Base-by-base conservation (phyloP, 2,888 invertebrate genomes). In the Sinhomidia bicolor region DNA sequence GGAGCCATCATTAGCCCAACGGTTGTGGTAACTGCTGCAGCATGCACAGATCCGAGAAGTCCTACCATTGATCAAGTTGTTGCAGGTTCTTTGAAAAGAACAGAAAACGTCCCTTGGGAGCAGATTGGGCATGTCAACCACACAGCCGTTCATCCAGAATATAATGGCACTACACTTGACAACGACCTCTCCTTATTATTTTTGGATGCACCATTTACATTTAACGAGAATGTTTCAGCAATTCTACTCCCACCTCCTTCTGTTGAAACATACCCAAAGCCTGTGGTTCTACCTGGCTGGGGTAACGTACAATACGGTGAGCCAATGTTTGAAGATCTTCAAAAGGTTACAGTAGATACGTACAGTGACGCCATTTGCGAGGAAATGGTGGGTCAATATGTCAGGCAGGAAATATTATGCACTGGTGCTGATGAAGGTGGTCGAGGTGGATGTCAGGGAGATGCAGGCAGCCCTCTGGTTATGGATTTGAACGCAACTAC, bases 41-140 rank as follows among this genome's bases (percentile, higher is more conserved):
- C 86, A 14, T 87, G 89, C 26, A 86, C 85, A 2, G 89, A 89
- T 65, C 89, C 89, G 14, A 68, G 68, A 51, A 89, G 89, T 51
- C 89, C 89, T n/a, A 6, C 60, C 3, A 89, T 89, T 76, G 82
- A 85, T 23, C 47, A 74, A 76, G 74, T 88, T 26, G 74, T 62
- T 12, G 88, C 88, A 1, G 88, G 88, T 1, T 76, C 88, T 4
- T 41, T 88, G 32, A 82, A 88, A 29, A 23, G 82, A 41, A 82
- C 71, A 0, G 78, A 76, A 29, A 60, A 60, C 26, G 82, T 82
- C 57, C 65, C 83, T 5, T 82, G 88, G 54, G 62, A 83, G 78
- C 84, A 84, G 54, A 79, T 84, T 0, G 32, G 88, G 5, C 29
- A 26, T 1, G 51, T 83, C 0, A 20, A 14, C 0, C n/a, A 6